Base-by-base conservation (phyloP, 2,113 vertebrate species). In the Colossoma macropomum region DNA sequence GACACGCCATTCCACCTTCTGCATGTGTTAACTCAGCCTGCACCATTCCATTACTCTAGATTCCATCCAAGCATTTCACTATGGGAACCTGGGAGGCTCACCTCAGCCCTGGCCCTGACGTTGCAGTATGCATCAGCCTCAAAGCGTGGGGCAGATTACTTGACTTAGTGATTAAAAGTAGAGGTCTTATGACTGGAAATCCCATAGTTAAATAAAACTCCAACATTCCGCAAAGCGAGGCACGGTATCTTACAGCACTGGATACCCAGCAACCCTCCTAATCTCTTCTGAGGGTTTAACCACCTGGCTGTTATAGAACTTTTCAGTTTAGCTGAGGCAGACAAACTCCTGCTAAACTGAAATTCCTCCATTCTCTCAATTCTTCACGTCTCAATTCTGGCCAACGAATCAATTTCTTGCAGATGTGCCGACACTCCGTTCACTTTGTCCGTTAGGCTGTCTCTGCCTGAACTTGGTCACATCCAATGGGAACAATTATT, bases 231-330 rank as follows among this genome's bases (percentile, higher is more conserved):
- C 30, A 38, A 52, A 38, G 80, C 9, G 10, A 75, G 60, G 41
- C 54, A 65, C 62, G 0, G 9, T 75, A 75, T 75, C 34, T 80
- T 13, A 27, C 28, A 52, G 34, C 52, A 70, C 45, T 13, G 25
- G 70, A 41, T 65, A 73, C 21, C 63, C 50, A 66, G 75, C 54
- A 34, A 1, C 66, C 45, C 19, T 75, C 23, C 23, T 66, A 77
- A 85, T 77, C 79, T 85, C 21, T 19, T 77, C 41, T 56, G 59
- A 62, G 30, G 73, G 17, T 63, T 72, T 63, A 62, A 71, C 15
- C 25, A 38, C 60, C 21, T 27, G 12, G 62, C 28, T 65, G 45
- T 73, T 73, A 21, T 63, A n/a, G 54, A 63, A 62, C 77, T 56
- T 70, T 68, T 65, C 21, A 27, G 17, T 81, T 81, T 75, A 68